Conservation (phyloP, 2,113 vertebrate species). For the Fulica atra region DNA sequence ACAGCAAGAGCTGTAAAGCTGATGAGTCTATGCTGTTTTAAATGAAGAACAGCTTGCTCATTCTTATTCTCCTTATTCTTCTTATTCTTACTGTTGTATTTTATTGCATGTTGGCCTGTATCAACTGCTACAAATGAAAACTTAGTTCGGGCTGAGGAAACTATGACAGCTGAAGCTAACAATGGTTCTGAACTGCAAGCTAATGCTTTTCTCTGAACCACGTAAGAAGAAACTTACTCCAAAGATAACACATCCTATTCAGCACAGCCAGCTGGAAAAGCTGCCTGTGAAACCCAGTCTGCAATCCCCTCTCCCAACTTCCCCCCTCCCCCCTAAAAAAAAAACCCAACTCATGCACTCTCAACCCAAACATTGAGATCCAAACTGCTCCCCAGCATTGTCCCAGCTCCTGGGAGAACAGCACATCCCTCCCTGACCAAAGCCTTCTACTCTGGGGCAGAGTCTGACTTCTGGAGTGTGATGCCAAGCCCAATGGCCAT, state of each 20-base stretch:
- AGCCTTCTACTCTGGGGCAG: neutral
- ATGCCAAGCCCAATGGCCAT: neutral
- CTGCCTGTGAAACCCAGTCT: neutral
- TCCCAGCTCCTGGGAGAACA: neutral
- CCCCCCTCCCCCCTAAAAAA: neutral
- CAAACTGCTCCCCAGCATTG: neutral
- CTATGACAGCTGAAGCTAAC: neutral
- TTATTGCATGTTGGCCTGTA: neutral
- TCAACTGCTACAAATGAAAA: neutral
- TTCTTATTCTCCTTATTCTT: too few species aligned
- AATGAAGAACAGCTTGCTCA: neutral
- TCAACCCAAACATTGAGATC: neutral
- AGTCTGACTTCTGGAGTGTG: fast-evolving
- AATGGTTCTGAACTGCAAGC: neutral
- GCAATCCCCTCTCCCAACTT: neutral
- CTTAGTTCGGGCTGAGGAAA: neutral
- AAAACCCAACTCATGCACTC: neutral
- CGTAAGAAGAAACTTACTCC: neutral
- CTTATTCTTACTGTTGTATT: neutral
- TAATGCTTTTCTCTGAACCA: neutral
- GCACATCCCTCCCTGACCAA: neutral
- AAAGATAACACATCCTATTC: neutral
- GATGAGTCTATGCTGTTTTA: neutral
- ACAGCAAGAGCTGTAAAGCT: neutral
- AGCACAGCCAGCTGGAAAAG: neutral